Base-by-base conservation (phyloP, 2,888 invertebrate species). In the Chymomyza procnemis region DNA sequence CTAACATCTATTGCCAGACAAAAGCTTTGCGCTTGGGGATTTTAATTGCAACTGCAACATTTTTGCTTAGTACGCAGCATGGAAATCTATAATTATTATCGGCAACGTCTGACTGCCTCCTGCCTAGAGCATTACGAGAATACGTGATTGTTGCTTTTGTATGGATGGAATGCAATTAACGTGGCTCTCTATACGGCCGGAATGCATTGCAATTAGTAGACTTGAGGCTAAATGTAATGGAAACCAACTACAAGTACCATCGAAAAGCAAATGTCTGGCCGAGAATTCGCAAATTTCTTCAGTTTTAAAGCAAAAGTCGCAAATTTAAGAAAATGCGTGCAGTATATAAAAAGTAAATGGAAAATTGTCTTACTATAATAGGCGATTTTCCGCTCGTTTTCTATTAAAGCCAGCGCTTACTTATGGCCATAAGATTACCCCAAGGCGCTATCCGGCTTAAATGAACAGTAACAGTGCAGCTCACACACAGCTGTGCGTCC, bases 371-470 rank as follows among this genome's bases (percentile, higher is more conserved):
- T 71, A 64, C 57, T 71, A 75, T 80, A 80, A 85, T 76, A 87
- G 80, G 87, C 84, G 85, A 80, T 85, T 87, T 83, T 85, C 78
- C 79, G 81, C 80, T 85, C 75, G 79, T 70, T 80, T 79, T 84
- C 86, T 75, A 81, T 87, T 87, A 80, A 83, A 83, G 87, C 69
- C 76, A 64, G 55, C 79, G 79, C 78, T 65, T 69, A 69, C 73
- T 47, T 34, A 41, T 66, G 82, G 46, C 67, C 73, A 78, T 78
- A 78, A 79, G 80, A 78, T 61, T 69, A 68, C 75, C 87, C 83
- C 66, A 73, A 79, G 82, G 82, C 87, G 82, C 74, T 82, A 79
- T 86, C 71, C 65, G 85, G 84, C 84, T 87, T 87, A 87, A 79
- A 16, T 59, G 41, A 30, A 34, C 16, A 55, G 16, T 41, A 41